A percentile compares a stretch with the other conserved stretches of the same genome.
Evolutionary conservation across 2,113 vertebrate genomes (phyloP).

Genomic region (Pteropus alecto): DNA sequence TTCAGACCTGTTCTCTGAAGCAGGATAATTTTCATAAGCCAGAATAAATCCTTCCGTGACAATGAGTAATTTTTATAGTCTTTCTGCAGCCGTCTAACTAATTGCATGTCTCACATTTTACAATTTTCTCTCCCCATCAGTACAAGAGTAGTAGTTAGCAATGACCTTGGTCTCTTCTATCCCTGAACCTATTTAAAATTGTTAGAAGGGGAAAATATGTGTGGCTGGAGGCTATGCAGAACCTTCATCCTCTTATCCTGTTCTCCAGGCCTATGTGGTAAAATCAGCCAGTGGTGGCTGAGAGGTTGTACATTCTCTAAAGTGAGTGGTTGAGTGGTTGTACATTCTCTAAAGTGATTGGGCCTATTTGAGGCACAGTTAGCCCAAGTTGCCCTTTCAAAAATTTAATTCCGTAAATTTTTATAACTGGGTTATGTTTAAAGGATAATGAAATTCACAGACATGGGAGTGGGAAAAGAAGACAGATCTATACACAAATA

Average conservation of each 20-base stretch:
- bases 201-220: background rate
- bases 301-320: background rate
- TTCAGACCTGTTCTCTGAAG: conserved; percentile 52
- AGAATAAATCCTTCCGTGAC: conserved; percentile 66
- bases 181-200: conserved; percentile 23
- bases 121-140: conserved; percentile 12
- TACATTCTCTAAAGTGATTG: background rate
- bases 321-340: background rate
- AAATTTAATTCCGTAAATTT: background rate
- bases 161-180: conserved; percentile 42
- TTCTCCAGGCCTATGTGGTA: background rate
- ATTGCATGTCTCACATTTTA: conserved; percentile 56
- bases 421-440: background rate
- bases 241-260: background rate
- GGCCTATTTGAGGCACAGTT: background rate
- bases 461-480: background rate
- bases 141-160: conserved; percentile 9
- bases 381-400: background rate
- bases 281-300: background rate
- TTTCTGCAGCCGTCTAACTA: conserved; percentile 64
- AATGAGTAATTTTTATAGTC: conserved; percentile 70
- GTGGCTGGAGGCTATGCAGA: background rate
- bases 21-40: conserved; percentile 48
- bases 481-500: background rate
- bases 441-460: background rate